A percentile compares a stretch with the other conserved stretches of the same genome.
Conservation (phyloP, 2,888 invertebrate genomes). For the Physocephala rufipes region DNA sequence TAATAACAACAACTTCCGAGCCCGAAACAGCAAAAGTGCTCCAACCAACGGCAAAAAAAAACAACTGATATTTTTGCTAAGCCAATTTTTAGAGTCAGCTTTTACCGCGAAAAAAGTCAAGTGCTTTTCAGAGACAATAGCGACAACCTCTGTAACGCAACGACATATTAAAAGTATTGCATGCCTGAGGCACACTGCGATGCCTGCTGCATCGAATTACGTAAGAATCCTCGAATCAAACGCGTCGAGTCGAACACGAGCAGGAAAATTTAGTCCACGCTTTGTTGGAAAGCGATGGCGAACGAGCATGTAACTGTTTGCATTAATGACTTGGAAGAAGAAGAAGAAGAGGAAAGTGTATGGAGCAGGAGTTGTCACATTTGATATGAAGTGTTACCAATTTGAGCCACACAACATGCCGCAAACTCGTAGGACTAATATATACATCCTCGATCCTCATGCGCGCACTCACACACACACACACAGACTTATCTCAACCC, state of each 20-base stretch:
- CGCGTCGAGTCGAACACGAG: slow-evolving; percentile 54
- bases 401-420: slow-evolving; percentile 49
- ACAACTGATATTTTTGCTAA: no score
- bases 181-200: slow-evolving; percentile 1
- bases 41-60: slow-evolving; percentile 25
- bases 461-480: slow-evolving; percentile 15
- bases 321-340: neutral
- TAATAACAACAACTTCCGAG: slow-evolving; percentile 44
- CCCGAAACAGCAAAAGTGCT: slow-evolving; percentile 25
- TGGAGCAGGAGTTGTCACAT: slow-evolving; percentile 11
- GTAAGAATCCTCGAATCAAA: slow-evolving; percentile 47
- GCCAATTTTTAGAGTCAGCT: slow-evolving; percentile 16
- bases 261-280: neutral
- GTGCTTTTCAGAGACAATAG: slow-evolving; percentile 42
- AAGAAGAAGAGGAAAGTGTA: neutral
- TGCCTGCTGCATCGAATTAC: slow-evolving; percentile 14
- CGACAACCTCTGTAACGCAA: neutral
- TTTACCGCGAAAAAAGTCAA: slow-evolving; percentile 14
- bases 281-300: no score
- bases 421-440: no score
- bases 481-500: neutral
- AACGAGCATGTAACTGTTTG: neutral
- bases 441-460: no score
- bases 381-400: slow-evolving; percentile 26
- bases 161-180: slow-evolving; percentile 18